phyloP scores from a whole-genome alignment of 2,113 vertebrate genomes.

The Tachysurus vachellii region DNA sequence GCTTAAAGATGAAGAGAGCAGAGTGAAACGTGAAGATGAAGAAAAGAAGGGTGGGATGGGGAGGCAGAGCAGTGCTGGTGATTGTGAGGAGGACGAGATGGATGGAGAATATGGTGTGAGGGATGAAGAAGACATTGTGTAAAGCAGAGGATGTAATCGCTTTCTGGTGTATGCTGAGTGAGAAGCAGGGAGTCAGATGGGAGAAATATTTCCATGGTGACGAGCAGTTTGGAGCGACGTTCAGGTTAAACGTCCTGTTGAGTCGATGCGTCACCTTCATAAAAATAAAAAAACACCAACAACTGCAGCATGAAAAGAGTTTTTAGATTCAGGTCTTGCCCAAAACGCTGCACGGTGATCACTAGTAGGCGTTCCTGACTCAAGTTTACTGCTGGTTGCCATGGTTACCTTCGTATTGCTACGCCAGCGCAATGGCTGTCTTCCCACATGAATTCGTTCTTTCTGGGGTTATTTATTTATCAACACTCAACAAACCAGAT shows the following conservation, averaged over 20 bases:
- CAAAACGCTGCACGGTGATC: not conserved
- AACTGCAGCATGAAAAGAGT: not conserved
- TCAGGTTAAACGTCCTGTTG: not conserved
- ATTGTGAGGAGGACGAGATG: not conserved
- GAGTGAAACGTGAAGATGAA: not conserved
- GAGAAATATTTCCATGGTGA: constrained; percentile 41
- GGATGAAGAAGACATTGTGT: not conserved
- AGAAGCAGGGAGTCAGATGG: not conserved
- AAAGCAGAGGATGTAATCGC: constrained; percentile 12
- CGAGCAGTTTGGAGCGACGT: constrained; percentile 1
- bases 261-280: not conserved
- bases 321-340: not conserved
- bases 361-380: not conserved
- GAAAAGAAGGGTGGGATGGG: not conserved
- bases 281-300: not conserved
- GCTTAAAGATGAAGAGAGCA: not conserved
- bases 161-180: not conserved
- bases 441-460: not conserved
- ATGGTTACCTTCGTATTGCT: not conserved
- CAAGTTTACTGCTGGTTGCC: not conserved
- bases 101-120: not conserved
- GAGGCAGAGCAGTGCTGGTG: not conserved
- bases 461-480: not conserved
- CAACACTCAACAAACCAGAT: not conserved
- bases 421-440: not conserved